Evolutionary conservation across 2,797 vertebrate species (phyloP), one percentile per base, ranked within the genome.

Genomic region (Salmo trutta): DNA sequence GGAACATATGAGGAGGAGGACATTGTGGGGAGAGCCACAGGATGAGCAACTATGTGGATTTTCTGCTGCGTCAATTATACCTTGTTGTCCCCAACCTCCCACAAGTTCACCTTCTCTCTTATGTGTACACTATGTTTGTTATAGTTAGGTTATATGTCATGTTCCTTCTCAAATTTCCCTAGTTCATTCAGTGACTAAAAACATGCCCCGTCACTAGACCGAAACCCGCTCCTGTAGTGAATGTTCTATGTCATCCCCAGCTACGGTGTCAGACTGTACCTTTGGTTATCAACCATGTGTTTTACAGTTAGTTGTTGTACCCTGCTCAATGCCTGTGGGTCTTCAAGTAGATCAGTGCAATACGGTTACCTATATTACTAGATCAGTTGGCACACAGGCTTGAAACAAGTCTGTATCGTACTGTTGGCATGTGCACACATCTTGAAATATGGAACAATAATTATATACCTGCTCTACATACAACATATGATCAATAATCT

Each of bases 21-120:
- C 19, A 36, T 31, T 10, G 12, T 33, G 16, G 72, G 19, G 16
- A 73, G 8, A 33, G 6, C 31, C 29, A 14, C 3, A 33, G 19
- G 24, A 54, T n/a, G 79, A 21, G 24, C n/a, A 59, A 66, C 29
- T 14, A 14, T 67, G 70, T 69, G 31, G 70, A 62, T 64, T 74
- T 80, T 76, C 52, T 80, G 75, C 75, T 74, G 52, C 66, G 24
- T 80, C 62, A 69, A 16, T 68, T 53, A 64, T 52, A 67, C 72
- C 21, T 27, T 69, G 74, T 36, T 75, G 73, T 36, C 27, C 62
- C 29, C 31, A 69, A 64, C 68, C 69, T 56, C 64, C 69, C 67
- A 76, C 75, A 51, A 29, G 15, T 67, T 71, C 56, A 54, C 68
- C 68, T 75, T 79, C 56, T 71, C 56, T 65, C 7, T 71, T 27